Conservation (phyloP, 2,113 vertebrate genomes). For the Anguilla japonica region DNA sequence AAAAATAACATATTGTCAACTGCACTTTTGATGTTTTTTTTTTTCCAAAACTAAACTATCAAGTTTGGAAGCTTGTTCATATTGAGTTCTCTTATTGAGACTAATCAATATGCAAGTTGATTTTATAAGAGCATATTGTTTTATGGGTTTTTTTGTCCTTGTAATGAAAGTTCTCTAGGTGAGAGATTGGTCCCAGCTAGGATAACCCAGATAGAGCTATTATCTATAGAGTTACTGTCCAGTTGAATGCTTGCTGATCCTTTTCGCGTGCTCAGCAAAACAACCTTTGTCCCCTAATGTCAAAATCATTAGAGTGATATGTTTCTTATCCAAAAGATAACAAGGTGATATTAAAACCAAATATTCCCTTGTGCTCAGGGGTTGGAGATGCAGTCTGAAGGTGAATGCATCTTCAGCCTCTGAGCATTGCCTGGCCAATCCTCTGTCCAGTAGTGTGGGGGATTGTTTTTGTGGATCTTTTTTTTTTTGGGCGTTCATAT, state of each 20-base stretch:
- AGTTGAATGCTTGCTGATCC: not conserved
- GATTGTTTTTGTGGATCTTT: too few relatives aligned
- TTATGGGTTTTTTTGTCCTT: not conserved
- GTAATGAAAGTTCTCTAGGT: constrained; percentile 23
- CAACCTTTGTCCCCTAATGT: not conserved
- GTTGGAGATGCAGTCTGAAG: not conserved
- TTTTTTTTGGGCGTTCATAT: too few relatives aligned
- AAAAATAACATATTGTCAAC: not conserved
- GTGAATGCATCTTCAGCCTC: too few relatives aligned
- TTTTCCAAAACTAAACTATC: not conserved
- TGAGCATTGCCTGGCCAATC: too few relatives aligned
- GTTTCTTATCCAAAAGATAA: constrained; percentile 2
- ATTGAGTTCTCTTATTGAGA: not conserved
- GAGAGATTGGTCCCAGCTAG: not conserved
- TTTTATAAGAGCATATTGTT: not conserved
- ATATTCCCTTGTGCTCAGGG: not conserved
- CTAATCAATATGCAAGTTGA: not conserved
- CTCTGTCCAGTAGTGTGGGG: too few relatives aligned
- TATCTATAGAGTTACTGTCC: constrained; percentile 14
- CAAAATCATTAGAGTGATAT: not conserved
- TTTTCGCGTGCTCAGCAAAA: not conserved
- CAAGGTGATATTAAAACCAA: not conserved
- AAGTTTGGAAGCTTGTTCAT: not conserved
- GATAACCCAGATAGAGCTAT: not conserved
- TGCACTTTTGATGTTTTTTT: too few relatives aligned